Evolutionary conservation across 2,888 invertebrate species (phyloP), one percentile per base, ranked within the genome.

Genomic region (Pollenia amentaria): DNA sequence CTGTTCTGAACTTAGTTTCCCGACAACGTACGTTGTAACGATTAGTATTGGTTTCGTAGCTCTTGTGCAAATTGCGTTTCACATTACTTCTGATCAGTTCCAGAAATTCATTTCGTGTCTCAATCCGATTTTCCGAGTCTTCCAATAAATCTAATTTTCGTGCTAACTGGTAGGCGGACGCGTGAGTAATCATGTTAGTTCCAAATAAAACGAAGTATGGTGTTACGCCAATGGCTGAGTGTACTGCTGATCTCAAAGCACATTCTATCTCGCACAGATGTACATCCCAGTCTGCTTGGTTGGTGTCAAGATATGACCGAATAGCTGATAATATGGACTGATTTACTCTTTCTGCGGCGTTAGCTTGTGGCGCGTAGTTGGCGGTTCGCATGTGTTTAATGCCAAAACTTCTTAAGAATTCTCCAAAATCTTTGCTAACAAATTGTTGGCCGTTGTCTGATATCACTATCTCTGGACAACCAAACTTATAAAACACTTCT

Each of bases 131-230:
- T 18, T 44, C 64, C 3, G 44, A 44, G 10, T 64, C 64, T 4
- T 42, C 64, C 12, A 64, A 14, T 2, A 44, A 16, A 18, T 64
- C 16, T 16, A 64, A 14, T 44, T 44, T 42, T 11, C 64, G 6
- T 16, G 44, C 44, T 44, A 64, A 2, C 14, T 64, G 44, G 44
- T 64, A 64, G 2, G 44, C 16, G 3, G 60, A 60, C 6, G 60
- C 60, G n/a, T 60, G 40, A 6, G 60, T 60, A n/a, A 60, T 60
- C 60, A 60, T 60, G n/a, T 60, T 60, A 4, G 60, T 60, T 2
- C 60, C 60, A 60, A 60, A 60, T 9, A 60, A 14, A 4, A 16
- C 44, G 16, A 64, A 64, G 44, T 64, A 64, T 11, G 64, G 64
- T 18, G 64, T 64, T 16, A 44, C 16, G 1, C 64, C 44, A 2